phyloP scores from a whole-genome alignment of 2,113 vertebrate genomes.

The Phrynosoma blainvillii region DNA sequence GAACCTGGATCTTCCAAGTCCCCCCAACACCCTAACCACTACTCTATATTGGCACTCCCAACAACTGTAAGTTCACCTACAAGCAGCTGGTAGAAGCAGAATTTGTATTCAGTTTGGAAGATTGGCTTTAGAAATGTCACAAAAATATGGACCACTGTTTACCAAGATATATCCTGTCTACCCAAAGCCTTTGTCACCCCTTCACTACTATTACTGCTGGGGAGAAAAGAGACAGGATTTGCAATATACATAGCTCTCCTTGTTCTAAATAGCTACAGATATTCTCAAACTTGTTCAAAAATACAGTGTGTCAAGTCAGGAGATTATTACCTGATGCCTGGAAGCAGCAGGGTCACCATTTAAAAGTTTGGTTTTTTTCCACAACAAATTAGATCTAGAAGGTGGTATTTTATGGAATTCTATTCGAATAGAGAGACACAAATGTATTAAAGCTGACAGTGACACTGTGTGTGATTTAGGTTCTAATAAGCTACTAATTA shows the following conservation, averaged over 20 bases:
- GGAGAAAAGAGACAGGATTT: background rate
- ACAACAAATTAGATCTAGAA: background rate
- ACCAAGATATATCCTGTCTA: background rate
- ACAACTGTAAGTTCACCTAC: background rate
- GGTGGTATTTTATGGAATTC: slow-evolving; percentile 1
- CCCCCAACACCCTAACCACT: too few species aligned
- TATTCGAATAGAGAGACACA: background rate
- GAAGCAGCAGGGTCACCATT: background rate
- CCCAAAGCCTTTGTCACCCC: background rate
- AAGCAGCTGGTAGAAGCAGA: background rate
- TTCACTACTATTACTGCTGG: too few species aligned
- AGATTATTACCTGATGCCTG: background rate
- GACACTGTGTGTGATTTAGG: slow-evolving; percentile 24
- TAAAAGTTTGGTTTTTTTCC: background rate
- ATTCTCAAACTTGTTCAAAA: background rate
- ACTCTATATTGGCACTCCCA: background rate
- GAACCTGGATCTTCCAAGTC: too few species aligned
- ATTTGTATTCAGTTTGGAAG: background rate
- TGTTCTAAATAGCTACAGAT: background rate
- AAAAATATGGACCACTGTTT: background rate
- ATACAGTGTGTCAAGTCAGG: background rate
- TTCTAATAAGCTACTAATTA: slow-evolving; percentile 42
- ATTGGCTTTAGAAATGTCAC: background rate
- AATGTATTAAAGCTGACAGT: slow-evolving; percentile 39
- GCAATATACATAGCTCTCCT: background rate